Conservation (phyloP, 2,888 invertebrate species). For the Drosophila seclusa region DNA sequence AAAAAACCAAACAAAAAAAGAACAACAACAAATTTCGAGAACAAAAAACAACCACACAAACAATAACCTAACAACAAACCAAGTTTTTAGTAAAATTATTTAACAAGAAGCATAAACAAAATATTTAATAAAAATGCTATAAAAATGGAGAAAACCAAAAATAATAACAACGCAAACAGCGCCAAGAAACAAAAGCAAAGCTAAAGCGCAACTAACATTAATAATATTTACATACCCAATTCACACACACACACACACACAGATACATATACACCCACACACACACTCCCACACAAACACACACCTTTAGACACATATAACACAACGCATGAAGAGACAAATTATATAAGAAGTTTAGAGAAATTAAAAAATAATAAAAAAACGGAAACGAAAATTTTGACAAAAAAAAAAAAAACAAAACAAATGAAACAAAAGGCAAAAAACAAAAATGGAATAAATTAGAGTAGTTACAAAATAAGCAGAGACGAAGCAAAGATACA, state of each 20-base stretch:
- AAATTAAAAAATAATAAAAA: slow-evolving; percentile 65
- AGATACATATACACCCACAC: slow-evolving; percentile 38
- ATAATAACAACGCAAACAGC: slow-evolving; percentile 52
- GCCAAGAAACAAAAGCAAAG: slow-evolving; percentile 62
- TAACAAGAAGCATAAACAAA: slow-evolving; percentile 37
- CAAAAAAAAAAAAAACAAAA: slow-evolving; percentile 41
- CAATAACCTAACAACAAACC: slow-evolving; percentile 56
- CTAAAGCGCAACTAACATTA: slow-evolving; percentile 65
- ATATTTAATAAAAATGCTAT: slow-evolving; percentile 56
- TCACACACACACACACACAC: slow-evolving; percentile 14
- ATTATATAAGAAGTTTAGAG: slow-evolving; percentile 82
- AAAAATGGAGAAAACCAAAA: slow-evolving; percentile 37
- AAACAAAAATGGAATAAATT: slow-evolving; percentile 58
- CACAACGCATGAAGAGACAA: slow-evolving; percentile 77
- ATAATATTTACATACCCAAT: slow-evolving; percentile 42
- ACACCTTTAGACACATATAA: slow-evolving; percentile 36
- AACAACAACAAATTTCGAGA: slow-evolving; percentile 53
- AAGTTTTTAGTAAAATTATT: slow-evolving; percentile 48
- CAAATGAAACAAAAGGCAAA: slow-evolving; percentile 51
- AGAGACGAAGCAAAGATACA: slow-evolving; percentile 56
- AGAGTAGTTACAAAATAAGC: slow-evolving; percentile 78
- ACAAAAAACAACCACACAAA: slow-evolving; percentile 47
- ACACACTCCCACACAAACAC: slow-evolving; percentile 12
- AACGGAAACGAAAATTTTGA: slow-evolving; percentile 57
- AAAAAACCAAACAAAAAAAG: slow-evolving; percentile 58